A percentile compares a stretch with the other conserved stretches of the same genome.
Evolutionary conservation across 2,888 invertebrate genomes (phyloP).

Genomic region (Mythimna albipuncta): DNA sequence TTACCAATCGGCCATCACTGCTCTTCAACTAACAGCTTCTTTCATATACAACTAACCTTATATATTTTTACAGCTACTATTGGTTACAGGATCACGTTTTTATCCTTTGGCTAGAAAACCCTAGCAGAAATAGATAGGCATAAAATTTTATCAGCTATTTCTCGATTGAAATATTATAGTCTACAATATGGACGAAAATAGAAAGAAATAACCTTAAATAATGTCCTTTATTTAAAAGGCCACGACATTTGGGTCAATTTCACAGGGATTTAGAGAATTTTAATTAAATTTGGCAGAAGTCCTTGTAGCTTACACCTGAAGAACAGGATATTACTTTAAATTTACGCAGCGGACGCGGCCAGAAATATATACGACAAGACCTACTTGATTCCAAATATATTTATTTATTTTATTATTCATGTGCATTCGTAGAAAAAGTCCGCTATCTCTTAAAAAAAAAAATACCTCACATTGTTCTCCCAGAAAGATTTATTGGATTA

Average conservation of each 20-base stretch:
- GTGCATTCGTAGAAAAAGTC: too few relatives aligned
- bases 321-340: neutral
- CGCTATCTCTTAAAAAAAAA: too few relatives aligned
- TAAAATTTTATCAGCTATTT: neutral
- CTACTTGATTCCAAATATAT: too few relatives aligned
- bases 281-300: slow-evolving; percentile 23
- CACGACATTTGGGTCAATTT: neutral
- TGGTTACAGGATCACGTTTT: neutral
- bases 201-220: neutral
- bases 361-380: too few relatives aligned
- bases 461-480: too few relatives aligned
- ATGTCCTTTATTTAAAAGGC: slow-evolving; percentile 6
- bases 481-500: too few relatives aligned
- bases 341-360: neutral
- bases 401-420: too few relatives aligned
- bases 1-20: too few relatives aligned
- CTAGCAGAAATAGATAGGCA: neutral
- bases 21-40: too few relatives aligned
- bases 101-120: neutral
- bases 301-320: neutral
- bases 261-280: neutral
- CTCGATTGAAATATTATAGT: neutral
- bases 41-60: too few relatives aligned
- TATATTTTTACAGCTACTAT: too few relatives aligned
- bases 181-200: neutral